Percentiles rank a stretch among this genome's conserved stretches.
Evolutionary conservation across 2,113 vertebrate genomes (phyloP).

Genomic region (Genyomyrus donnyi): DNA sequence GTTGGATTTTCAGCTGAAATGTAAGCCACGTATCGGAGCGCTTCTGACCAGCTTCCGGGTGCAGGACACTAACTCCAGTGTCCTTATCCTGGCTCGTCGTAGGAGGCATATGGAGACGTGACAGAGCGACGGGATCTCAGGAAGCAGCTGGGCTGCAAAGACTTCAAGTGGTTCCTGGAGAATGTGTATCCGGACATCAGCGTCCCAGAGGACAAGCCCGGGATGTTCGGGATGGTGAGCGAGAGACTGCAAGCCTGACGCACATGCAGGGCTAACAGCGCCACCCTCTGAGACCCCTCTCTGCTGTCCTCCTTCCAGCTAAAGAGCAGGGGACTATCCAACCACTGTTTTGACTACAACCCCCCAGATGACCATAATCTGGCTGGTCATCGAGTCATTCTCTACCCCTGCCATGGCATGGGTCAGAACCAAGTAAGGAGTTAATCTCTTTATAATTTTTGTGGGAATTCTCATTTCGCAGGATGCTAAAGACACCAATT

Average conservation of each 20-base stretch:
- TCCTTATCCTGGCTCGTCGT: conserved; percentile 14
- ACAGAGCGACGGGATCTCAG: conserved; percentile 72
- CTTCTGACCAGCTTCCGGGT: background rate
- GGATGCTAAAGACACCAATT: background rate
- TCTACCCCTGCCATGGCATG: conserved; percentile 90
- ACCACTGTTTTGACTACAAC: conserved; percentile 91
- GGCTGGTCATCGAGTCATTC: conserved; percentile 69
- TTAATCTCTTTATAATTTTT: background rate
- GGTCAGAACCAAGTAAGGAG: conserved; percentile 89
- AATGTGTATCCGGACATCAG: conserved; percentile 85
- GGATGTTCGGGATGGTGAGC: conserved; percentile 92
- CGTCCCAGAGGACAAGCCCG: conserved; percentile 76
- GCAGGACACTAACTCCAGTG: background rate
- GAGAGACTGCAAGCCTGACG: background rate
- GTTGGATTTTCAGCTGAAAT: background rate
- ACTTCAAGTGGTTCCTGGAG: conserved; percentile 88
- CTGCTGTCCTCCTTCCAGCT: conserved; percentile 56
- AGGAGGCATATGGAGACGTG: conserved; percentile 93
- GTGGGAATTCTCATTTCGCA: background rate
- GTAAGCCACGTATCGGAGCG: background rate
- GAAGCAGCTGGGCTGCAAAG: conserved; percentile 75
- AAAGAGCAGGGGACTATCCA: conserved; percentile 71
- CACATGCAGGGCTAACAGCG: background rate
- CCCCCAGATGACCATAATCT: conserved; percentile 66
- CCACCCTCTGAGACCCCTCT: background rate